Percentiles rank a stretch among this genome's conserved stretches.
phyloP scores from a whole-genome alignment of 2,888 invertebrate genomes.

The Alloscopus bannaensis region DNA sequence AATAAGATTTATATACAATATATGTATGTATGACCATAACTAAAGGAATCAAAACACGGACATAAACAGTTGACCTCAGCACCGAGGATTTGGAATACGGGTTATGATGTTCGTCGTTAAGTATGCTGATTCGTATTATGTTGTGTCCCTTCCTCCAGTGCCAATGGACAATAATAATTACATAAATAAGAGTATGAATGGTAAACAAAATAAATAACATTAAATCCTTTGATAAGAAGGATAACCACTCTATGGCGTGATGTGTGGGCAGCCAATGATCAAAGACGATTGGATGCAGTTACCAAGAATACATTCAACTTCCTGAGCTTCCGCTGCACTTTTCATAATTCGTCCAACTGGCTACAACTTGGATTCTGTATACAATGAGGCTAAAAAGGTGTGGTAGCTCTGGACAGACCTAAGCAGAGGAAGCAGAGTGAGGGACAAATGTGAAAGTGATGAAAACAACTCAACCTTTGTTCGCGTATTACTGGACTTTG shows the following conservation, averaged over 20 bases:
- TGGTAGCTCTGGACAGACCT: neutral
- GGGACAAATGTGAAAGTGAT: neutral
- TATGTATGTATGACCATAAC: too few species aligned
- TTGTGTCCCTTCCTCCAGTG: too few species aligned
- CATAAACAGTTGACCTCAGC: conserved; percentile 50
- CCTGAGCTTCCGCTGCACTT: conserved; percentile 49
- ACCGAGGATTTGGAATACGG: too few species aligned
- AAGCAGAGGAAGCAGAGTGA: neutral
- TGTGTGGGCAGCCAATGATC: conserved; percentile 37
- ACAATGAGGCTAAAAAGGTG: too few species aligned
- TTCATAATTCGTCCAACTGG: neutral
- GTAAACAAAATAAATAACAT: neutral
- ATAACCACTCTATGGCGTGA: conserved; percentile 50
- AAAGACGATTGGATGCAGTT: conserved; percentile 2
- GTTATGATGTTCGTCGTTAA: too few species aligned
- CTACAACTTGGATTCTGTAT: too few species aligned
- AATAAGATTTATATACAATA: neutral
- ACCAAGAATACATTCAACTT: neutral
- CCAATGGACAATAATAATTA: too few species aligned
- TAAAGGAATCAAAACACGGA: conserved; percentile 48
- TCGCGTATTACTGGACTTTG: too few species aligned
- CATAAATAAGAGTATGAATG: conserved; percentile 2
- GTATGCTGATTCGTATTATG: conserved; percentile 12
- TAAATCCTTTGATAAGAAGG: conserved; percentile 24
- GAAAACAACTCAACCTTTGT: neutral